A percentile compares a stretch with the other conserved stretches of the same genome.
phyloP scores from a whole-genome alignment of 2,113 vertebrate genomes.

The Fregata magnificens region DNA sequence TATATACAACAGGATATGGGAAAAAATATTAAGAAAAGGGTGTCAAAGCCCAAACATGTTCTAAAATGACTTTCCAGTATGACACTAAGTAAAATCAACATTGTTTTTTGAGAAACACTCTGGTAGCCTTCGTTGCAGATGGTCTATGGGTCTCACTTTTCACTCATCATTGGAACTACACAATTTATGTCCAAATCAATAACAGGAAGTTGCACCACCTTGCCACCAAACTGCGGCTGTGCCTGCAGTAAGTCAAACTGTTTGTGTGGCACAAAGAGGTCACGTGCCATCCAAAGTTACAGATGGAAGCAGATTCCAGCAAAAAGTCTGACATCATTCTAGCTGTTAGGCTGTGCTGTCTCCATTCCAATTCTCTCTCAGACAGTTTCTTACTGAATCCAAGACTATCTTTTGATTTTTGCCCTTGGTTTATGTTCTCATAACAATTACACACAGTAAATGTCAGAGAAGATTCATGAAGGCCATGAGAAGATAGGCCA shows the following conservation, averaged over 20 bases:
- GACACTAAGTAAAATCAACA: not conserved
- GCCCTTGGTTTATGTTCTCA: not conserved
- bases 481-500: not conserved
- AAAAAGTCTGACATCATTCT: not conserved
- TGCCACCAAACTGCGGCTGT: not conserved
- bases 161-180: not conserved
- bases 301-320: not conserved
- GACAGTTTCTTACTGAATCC: conserved; percentile 7
- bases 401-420: conserved; percentile 16
- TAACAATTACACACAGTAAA: not conserved
- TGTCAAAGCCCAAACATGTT: conserved; percentile 1
- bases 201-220: not conserved
- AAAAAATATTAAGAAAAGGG: not conserved
- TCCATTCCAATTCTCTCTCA: conserved; percentile 23
- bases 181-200: not conserved
- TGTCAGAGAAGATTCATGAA: conserved; percentile 36
- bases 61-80: not conserved
- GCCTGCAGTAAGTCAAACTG: not conserved
- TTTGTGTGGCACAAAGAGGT: not conserved
- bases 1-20: not conserved
- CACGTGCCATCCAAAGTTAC: not conserved
- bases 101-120: not conserved
- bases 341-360: not conserved
- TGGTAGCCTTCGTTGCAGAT: not conserved
- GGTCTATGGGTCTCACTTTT: not conserved